These are phyloP conservation scores for Phalanger gymnotis DNA, from an alignment of 2,797 vertebrate species.

Conservation along the genomic window DNA sequence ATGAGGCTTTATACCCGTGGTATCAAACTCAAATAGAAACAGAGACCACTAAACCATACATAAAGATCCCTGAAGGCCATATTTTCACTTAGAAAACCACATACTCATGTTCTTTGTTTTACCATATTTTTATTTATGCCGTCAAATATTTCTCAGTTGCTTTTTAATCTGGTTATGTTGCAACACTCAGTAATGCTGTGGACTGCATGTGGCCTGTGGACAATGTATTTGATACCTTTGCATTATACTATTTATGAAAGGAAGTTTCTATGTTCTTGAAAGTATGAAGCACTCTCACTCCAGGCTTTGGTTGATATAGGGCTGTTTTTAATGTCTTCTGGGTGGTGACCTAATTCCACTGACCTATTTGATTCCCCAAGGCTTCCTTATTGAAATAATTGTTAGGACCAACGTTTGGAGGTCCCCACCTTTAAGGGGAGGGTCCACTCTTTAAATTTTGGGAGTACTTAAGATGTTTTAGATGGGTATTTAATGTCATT, in stretches of 20 bases:
- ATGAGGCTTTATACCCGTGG: not conserved
- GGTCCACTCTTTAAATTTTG: not conserved
- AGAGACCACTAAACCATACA: not conserved
- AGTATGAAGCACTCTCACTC: not conserved
- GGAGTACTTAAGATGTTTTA: not conserved
- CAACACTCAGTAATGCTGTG: not conserved
- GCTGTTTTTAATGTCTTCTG: not conserved
- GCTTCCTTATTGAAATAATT: not conserved
- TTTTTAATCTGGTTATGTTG: not conserved
- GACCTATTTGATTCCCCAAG: not conserved
- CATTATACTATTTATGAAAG: not conserved
- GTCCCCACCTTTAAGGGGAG: not conserved
- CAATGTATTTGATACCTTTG: not conserved
- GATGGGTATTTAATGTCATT: not conserved
- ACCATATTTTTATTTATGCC: not conserved
- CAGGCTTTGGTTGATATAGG: not conserved
- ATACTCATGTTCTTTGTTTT: not conserved
- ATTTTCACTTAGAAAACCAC: not conserved
- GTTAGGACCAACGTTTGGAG: not conserved
- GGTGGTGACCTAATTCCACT: constrained; percentile 25
- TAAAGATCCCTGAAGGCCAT: not conserved
- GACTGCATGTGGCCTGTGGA: not conserved
- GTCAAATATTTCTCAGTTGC: not conserved
- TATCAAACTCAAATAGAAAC: not conserved
- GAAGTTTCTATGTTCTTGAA: not conserved